phyloP scores from a whole-genome alignment of 2,888 invertebrate genomes.

The Tiliacea citrago region DNA sequence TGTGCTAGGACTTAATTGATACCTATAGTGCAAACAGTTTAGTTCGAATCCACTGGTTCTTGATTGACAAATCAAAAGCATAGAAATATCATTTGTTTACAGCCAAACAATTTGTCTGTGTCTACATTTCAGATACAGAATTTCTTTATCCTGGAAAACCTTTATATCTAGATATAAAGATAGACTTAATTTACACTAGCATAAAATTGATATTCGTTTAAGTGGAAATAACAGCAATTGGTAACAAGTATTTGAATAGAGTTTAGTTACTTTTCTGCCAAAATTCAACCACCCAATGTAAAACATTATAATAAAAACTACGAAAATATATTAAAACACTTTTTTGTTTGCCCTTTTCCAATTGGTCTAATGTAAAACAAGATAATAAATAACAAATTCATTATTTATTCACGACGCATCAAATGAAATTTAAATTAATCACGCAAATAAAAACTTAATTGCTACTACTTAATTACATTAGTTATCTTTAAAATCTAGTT shows the following conservation, averaged over 20 bases:
- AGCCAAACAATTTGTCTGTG: no score
- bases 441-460: slow-evolving; percentile 22
- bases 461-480: background rate
- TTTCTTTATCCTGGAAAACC: no score
- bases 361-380: background rate
- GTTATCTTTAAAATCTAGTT: slow-evolving; percentile 3
- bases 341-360: background rate
- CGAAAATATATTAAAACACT: background rate
- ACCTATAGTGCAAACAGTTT: background rate
- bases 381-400: slow-evolving; percentile 22
- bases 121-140: no score
- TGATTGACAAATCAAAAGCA: background rate
- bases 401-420: slow-evolving; percentile 31
- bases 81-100: background rate
- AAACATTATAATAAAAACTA: no score
- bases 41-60: background rate
- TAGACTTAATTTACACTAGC: no score
- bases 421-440: slow-evolving; percentile 35
- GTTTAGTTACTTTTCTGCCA: no score
- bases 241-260: no score
- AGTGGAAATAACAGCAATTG: no score
- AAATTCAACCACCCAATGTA: no score
- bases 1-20: background rate
- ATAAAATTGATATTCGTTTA: no score
- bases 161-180: no score